Base-by-base conservation (phyloP, 2,797 vertebrate genomes). In the Tadarida brasiliensis region DNA sequence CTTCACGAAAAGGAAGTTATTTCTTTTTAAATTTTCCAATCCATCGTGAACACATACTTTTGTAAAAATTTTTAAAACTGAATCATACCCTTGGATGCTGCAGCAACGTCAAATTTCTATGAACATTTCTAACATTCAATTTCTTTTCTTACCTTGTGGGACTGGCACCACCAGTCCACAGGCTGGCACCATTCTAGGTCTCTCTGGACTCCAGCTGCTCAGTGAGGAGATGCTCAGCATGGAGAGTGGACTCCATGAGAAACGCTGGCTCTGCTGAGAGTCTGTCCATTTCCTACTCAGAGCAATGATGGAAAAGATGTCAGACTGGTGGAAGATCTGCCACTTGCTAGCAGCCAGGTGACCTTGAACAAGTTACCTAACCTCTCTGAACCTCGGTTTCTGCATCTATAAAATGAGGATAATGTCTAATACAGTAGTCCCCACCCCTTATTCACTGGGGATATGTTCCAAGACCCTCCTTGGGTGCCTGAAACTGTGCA, bases 361-460 rank as follows among this genome's bases (percentile, higher is more conserved):
- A 65, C 70, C 44, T 78, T 10, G 4, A 16, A 68, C 5, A 78
- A 74, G 28, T 78, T 59, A 35, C 30, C 2, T 35, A 65, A 47
- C 39, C 44, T 65, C 80, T 89, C 91, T 71, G 57, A 90, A 57
- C 33, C 85, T 90, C 63, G 56, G 51, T 78, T 65, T 94, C 89
- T 80, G 6, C 49, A 87, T 63, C 78, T 88, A 83, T 30, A 77
- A 88, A 82, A 91, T 47, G 54, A 28, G 47, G 24, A 51, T 49
- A 65, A 65, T 57, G 59, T 63, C 70, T 88, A 70, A 63, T 54
- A 65, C 44, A 83, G 59, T 49, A 63, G 11, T 14, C 7, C 7
- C 14, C 39, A 57, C 5, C 35, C 57, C 39, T 82, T n/a, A 63
- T 65, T 20, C 59, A 4, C 6, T 20, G 11, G 57, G 35, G 80